Evolutionary conservation across 2,888 invertebrate genomes (phyloP), one percentile per base, ranked within the genome.

Genomic region (Loripinus fragilis): DNA sequence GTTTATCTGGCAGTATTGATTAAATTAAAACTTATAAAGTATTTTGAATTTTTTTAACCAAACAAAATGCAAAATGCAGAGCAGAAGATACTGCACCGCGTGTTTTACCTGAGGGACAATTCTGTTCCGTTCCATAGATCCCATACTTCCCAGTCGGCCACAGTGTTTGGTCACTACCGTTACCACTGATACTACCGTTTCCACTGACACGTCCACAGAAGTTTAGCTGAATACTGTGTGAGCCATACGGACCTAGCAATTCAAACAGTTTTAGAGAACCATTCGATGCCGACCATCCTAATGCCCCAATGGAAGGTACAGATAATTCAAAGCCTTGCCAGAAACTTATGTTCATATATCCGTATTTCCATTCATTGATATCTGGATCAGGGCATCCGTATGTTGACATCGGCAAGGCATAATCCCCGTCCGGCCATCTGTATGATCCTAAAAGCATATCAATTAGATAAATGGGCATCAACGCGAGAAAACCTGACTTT

Each of bases 361-460:
- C 60, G 1, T 20, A n/a, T 17, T 68, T 38, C 83, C 83, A 83
- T 0, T 74, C 78, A n/a, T 65, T 65, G 1, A 42, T 65, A 0
- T 64, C 66, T 15, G 38, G 33, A 30, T 83, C 83, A 15, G 83
- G 83, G 60, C 83, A 83, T n/a, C 83, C 83, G 45, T 80, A 83
- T 42, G 75, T 72, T 8, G 83, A 68, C 17, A 71, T 66, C 17
- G 78, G 80, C 0, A 83, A 45, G 33, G 71, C 71, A 50, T 77
- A 83, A 2, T 68, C 48, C 15, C 74, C 78, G n/a, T 41, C 67
- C 2, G 80, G 83, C 83, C 83, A 83, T 33, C 33, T 7, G 1
- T 12, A 28, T 33, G 30, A 30, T 1, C 17, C 33, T 33, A 33
- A 60, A 60, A 60, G n/a, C 17, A 20, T 45, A n/a, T n/a, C n/a